Evolutionary conservation across 2,113 vertebrate species (phyloP), one percentile per base, ranked within the genome.

Genomic region (zebrafish (Danio rerio)): DNA sequence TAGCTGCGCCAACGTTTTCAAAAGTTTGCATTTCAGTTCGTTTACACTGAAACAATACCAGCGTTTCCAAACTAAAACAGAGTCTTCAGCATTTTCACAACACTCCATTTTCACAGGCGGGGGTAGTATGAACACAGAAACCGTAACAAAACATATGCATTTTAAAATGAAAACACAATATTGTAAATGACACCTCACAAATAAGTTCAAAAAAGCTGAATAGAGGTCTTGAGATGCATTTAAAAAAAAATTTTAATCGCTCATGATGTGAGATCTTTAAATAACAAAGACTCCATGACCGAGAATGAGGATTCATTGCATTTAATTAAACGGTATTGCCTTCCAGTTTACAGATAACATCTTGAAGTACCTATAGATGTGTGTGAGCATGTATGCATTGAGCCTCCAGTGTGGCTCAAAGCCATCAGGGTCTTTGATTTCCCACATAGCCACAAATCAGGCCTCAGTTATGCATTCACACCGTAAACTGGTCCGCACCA

Each of bases 391-490:
- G 18, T 56, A 16, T 49, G 45, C 8, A n/a, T 42, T 56, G 43
- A 55, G 6, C 18, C 59, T 71, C 15, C 15, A 42, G 55, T 70
- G 10, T 40, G 84, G 86, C 88, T 90, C 78, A 72, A 45, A 84
- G 86, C 79, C 42, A 50, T 80, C 85, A 85, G 82, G 45, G 69
- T 63, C 74, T 40, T 50, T 31, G 42, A 10, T 61, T 90, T 76
- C 89, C 86, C 92, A 93, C 89, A 92, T 86, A 87, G 89, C 91
- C 87, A 89, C 88, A 93, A 91, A 91, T 85, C 68, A 90, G 89
- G 86, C 88, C 61, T 16, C 61, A 89, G 88, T 90, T 92, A 90
- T 82, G 88, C 92, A 90, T 92, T 91, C 88, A 88, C 91, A 91
- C 87, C 75, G 56, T 88, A 90, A 88, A 88, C 84, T 87, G 86